These are phyloP conservation scores for Drosophila nasuta DNA, from an alignment of 1,140 invertebrate species.

Conservation along the genomic window DNA sequence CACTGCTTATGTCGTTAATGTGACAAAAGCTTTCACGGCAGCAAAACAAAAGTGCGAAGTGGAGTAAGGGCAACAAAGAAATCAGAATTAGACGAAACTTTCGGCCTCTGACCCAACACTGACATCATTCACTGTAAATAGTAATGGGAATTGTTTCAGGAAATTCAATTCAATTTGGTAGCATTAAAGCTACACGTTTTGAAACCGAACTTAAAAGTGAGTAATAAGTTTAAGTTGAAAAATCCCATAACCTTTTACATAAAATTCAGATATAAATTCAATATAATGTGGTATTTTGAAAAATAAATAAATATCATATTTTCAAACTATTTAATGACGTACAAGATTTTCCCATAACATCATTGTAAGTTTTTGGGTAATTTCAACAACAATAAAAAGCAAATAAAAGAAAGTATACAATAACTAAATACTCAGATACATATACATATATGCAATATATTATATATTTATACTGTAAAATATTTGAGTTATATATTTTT, in stretches of 20 bases:
- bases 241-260: neutral
- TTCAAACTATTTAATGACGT: no score
- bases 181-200: neutral
- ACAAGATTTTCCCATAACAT: no score
- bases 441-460: no score
- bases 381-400: no score
- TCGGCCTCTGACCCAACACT: neutral
- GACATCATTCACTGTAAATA: slow-evolving; percentile 30
- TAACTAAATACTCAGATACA: no score
- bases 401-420: no score
- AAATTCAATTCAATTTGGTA: neutral
- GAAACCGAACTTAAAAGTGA: neutral
- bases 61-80: slow-evolving; percentile 42
- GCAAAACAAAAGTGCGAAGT: slow-evolving; percentile 57
- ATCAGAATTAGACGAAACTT: slow-evolving; percentile 27
- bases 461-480: no score
- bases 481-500: no score
- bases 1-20: slow-evolving; percentile 65
- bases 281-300: no score
- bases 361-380: no score
- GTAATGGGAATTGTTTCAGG: neutral
- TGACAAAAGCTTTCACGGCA: slow-evolving; percentile 54
- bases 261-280: no score
- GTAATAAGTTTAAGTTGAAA: neutral
- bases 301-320: no score